Conservation (phyloP, 2,113 vertebrate species). For the Nothobranchius furzeri region DNA sequence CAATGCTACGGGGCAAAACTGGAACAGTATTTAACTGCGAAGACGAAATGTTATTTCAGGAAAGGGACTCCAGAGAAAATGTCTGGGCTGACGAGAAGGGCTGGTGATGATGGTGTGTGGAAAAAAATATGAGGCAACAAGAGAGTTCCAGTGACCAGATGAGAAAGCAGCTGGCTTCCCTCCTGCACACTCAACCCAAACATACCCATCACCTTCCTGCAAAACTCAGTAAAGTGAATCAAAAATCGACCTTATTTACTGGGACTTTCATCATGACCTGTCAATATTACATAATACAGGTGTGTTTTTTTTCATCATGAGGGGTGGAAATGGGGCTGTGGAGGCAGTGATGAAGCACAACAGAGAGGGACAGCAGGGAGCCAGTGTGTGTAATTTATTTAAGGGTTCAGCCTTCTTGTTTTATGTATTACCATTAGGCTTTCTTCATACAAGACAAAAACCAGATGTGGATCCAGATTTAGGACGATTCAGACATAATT, state of each 20-base stretch:
- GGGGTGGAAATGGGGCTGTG: too few species aligned
- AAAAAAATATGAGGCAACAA: not conserved
- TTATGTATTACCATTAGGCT: too few species aligned
- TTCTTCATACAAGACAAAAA: too few species aligned
- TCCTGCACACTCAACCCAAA: not conserved
- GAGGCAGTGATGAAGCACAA: not conserved
- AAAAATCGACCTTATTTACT: not conserved
- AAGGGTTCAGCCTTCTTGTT: too few species aligned
- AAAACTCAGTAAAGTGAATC: not conserved
- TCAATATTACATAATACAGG: not conserved
- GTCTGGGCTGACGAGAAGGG: not conserved
- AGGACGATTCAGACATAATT: too few species aligned
- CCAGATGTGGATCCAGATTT: too few species aligned
- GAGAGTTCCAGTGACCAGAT: not conserved
- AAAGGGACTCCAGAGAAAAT: not conserved
- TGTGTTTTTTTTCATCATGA: too few species aligned
- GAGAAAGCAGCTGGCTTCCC: not conserved
- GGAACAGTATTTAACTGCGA: not conserved
- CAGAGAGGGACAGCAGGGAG: not conserved
- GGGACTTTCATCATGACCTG: not conserved
- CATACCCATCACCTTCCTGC: not conserved
- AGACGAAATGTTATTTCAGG: not conserved
- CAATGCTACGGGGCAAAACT: not conserved
- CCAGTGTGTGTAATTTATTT: too few species aligned
- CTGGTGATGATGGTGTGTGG: not conserved